Percentiles rank a stretch among this genome's conserved stretches.
phyloP scores from a whole-genome alignment of 2,113 vertebrate species.

The Noturus placidus region DNA sequence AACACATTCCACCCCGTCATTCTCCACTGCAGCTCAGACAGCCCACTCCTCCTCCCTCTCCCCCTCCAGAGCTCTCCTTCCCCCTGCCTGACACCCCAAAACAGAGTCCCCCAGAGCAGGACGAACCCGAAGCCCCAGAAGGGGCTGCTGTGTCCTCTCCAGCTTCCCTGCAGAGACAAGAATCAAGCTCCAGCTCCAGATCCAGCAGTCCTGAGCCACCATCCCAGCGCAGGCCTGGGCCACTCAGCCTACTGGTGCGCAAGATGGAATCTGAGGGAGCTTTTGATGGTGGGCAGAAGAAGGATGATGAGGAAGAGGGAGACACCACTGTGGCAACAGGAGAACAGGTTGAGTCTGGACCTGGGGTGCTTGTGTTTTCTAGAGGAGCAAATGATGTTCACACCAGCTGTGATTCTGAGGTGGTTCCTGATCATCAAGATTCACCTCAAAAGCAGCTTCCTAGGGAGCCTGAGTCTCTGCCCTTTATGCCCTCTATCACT shows the following conservation, averaged over 20 bases:
- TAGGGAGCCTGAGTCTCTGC: constrained; percentile 27
- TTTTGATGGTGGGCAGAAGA: constrained; percentile 45
- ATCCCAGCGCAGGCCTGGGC: constrained; percentile 61
- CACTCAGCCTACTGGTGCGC: constrained; percentile 72
- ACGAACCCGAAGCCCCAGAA: constrained; percentile 60
- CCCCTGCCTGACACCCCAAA: constrained; percentile 78
- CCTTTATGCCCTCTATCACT: constrained; percentile 3
- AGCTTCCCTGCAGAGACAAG: constrained; percentile 61
- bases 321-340: not conserved
- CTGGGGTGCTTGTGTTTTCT: constrained; percentile 24
- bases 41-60: constrained; percentile 76
- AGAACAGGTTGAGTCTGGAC: not conserved
- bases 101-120: constrained; percentile 73
- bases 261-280: constrained; percentile 75
- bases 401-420: constrained; percentile 5
- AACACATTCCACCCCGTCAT: constrained; percentile 74
- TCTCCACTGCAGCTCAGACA: constrained; percentile 74
- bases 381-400: constrained; percentile 8
- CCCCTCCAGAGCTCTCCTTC: constrained; percentile 72
- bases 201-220: constrained; percentile 75
- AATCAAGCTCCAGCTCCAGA: constrained; percentile 73
- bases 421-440: constrained; percentile 21
- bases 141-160: constrained; percentile 48
- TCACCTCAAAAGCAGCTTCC: not conserved
- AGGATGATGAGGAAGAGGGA: constrained; percentile 40